These are phyloP conservation scores for Callipepla squamata DNA, from an alignment of 2,113 vertebrate genomes.

Conservation along the genomic window DNA sequence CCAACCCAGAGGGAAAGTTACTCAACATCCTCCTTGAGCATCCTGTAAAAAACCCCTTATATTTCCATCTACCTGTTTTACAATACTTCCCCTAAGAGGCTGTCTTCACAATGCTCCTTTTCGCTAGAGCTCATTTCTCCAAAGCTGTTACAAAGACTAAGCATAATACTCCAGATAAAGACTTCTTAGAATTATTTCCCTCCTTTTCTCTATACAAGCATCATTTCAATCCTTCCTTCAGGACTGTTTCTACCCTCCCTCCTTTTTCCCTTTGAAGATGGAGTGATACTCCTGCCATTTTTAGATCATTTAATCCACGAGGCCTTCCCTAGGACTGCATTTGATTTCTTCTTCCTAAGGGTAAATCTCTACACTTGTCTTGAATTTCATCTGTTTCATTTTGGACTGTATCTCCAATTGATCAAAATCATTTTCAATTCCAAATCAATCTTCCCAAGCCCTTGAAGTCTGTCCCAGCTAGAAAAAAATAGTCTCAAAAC, in stretches of 20 bases:
- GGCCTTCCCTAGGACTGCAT: neutral
- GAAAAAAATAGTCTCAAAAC: neutral
- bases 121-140: neutral
- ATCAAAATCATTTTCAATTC: slow-evolving; percentile 36
- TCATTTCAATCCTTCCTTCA: neutral
- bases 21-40: neutral
- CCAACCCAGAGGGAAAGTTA: neutral
- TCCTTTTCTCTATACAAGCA: neutral
- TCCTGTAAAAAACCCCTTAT: neutral
- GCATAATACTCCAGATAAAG: neutral
- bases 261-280: neutral
- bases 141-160: neutral
- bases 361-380: neutral
- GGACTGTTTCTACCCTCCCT: neutral
- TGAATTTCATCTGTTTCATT: slow-evolving; percentile 10
- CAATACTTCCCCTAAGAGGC: neutral
- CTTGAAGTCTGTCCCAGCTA: neutral
- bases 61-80: neutral
- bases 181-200: neutral
- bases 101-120: neutral
- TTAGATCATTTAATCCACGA: neutral
- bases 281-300: neutral
- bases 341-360: slow-evolving; percentile 22
- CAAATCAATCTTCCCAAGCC: neutral
- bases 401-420: neutral